Base-by-base conservation (phyloP, 2,888 invertebrate species). In the Eretmocerus hayati region DNA sequence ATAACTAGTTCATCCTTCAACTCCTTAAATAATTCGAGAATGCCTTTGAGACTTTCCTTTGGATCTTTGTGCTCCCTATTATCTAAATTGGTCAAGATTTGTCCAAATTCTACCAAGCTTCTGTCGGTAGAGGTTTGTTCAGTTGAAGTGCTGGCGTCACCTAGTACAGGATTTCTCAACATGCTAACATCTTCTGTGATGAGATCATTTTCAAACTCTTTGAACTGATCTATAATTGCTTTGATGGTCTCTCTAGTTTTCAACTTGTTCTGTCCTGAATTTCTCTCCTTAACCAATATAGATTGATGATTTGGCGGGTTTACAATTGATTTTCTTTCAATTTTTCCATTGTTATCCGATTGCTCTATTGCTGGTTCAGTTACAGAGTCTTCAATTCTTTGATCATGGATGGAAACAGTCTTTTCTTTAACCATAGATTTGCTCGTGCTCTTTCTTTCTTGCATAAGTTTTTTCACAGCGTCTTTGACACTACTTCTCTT, bases 391-490 rank as follows among this genome's bases (percentile, higher is more conserved):
- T 61, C 44, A 51, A 61, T 23, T 45, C 35, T 62, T 65, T 50
- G 56, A n/a, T 37, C 21, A 26, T 42, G 33, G 36, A 50, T 46
- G 15, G 37, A 45, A 37, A 54, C 52, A 9, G 58, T 53, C 4
- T 41, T 22, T 11, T 33, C 20, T n/a, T 77, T 75, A 19, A 72
- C 74, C 62, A 75, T 77, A 3, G 74, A 73, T 61, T 76, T 77
- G 50, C 74, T 75, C 48, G 76, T 76, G 56, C 75, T 76, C 59
- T 77, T 72, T 68, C 77, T 79, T 58, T 76, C 64, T 55, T 66
- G 63, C 37, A 69, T 67, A 13, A 67, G 54, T 56, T 66, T 66
- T 46, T 62, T 67, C 9, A 67, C 62, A 8, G 62, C 61, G 54
- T 65, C 61, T 53, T 66, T 67, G 41, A 64, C 50, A 41, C 56